Base-by-base conservation (phyloP, 2,113 vertebrate species). In the Semicossyphus pulcher region DNA sequence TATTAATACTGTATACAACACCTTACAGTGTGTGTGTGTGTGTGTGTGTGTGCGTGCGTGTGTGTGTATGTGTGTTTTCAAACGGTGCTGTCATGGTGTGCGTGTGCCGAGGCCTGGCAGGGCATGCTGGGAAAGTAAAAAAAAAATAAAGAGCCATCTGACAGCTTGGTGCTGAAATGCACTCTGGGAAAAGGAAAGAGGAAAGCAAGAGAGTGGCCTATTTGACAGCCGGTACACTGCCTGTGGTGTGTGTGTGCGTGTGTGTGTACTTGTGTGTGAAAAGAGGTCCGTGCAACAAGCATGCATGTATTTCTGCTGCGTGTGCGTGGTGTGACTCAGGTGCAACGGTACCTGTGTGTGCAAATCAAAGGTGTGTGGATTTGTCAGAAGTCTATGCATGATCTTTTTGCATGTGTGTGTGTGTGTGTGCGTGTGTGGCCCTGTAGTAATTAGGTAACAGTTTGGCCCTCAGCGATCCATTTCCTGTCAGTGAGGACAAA, bases 401-500 rank as follows among this genome's bases (percentile, higher is more conserved):
- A n/a, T 53, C 15, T 31, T 29, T 58, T 34, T 61, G 29, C 29
- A 23, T 20, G 53, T 20, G 28, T 47, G 25, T 68, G 44, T 58
- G 64, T 60, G 57, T 69, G 37, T 65, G 48, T 70, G 54, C 72
- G 62, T 78, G 57, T 81, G 75, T 73, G 84, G 67, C 68, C 61
- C 32, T 74, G 70, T 62, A 67, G 76, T 86, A 88, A 89, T 87
- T 84, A 78, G 84, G 84, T 78, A 84, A 80, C 75, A 76, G 63
- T 89, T 65, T 87, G 89, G 69, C 71, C 83, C 82, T 78, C 83
- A 76, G 88, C 42, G 59, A 89, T 90, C 81, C 74, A 86, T 88
- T 91, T 91, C 86, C 89, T 92, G 86, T 86, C 84, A 74, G 72
- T 18, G 80, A 74, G 81, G 86, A 85, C 83, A 79, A 84, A 88